Evolutionary conservation across 2,113 vertebrate genomes (phyloP).

Genomic region (Charadrius vociferus): DNA sequence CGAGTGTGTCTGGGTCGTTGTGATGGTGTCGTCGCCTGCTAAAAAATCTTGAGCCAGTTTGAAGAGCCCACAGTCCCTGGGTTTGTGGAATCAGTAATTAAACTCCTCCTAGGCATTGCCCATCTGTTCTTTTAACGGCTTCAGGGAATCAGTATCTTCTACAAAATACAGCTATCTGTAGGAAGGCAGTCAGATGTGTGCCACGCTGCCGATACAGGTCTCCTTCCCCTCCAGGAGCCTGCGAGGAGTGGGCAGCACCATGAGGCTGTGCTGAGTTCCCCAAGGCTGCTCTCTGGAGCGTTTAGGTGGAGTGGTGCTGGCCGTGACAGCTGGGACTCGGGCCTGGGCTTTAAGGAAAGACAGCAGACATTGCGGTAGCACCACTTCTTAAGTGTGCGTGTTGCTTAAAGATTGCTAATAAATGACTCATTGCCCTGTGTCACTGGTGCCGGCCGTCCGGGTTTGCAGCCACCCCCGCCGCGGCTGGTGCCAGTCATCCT

Average conservation of each 20-base stretch:
- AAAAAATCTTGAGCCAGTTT: neutral
- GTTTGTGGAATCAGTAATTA: neutral
- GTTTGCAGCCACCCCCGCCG: neutral
- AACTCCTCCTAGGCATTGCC: neutral
- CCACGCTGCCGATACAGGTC: neutral
- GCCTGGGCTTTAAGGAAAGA: neutral
- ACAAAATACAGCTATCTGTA: neutral
- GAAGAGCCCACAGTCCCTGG: neutral
- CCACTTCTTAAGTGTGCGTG: neutral
- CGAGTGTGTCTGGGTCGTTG: neutral
- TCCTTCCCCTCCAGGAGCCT: neutral
- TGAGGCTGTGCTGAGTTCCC: neutral
- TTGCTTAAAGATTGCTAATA: neutral
- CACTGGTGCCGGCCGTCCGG: accelerated
- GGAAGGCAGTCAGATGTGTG: neutral
- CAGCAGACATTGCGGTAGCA: neutral
- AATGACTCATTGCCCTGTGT: neutral
- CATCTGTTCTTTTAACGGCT: neutral
- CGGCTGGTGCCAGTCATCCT: neutral
- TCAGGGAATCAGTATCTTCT: neutral
- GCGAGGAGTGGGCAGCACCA: accelerated
- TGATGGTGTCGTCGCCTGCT: accelerated
- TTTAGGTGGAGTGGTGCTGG: neutral
- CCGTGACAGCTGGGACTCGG: neutral
- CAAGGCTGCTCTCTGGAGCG: no score